Conservation (phyloP, 2,888 invertebrate species). For the Balanococcus diminutus region DNA sequence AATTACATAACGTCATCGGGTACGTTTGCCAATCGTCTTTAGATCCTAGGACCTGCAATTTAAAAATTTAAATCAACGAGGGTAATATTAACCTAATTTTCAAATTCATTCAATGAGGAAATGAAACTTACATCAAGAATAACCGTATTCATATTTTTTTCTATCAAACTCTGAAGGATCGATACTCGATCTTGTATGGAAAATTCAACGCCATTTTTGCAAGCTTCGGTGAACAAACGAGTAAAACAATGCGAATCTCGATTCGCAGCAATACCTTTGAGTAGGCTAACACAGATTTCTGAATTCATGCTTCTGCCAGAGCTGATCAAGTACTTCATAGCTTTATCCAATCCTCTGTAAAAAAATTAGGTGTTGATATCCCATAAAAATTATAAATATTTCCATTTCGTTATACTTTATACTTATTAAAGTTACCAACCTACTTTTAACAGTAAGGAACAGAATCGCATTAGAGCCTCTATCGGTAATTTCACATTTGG, state of each 20-base stretch:
- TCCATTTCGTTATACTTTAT: neutral
- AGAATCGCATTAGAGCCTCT: neutral
- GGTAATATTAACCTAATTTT: too few species aligned
- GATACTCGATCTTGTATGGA: neutral
- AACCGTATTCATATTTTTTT: neutral
- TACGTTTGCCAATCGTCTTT: neutral
- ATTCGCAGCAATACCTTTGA: neutral
- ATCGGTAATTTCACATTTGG: neutral
- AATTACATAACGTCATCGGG: neutral
- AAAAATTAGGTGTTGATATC: neutral
- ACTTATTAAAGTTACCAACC: neutral
- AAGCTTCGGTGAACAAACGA: neutral
- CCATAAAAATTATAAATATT: neutral
- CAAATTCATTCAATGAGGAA: neutral
- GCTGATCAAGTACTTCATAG: neutral
- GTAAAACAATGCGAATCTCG: neutral
- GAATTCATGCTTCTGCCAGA: neutral
- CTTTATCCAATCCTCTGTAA: neutral
- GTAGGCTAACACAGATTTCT: neutral
- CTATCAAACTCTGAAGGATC: neutral
- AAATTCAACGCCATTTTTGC: neutral
- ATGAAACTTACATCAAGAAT: neutral
- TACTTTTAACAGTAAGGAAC: neutral
- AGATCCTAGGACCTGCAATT: neutral
- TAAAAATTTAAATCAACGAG: too few species aligned